Evolutionary conservation across 2,113 vertebrate genomes (phyloP), one percentile per base, ranked within the genome.

Genomic region (Campylorhamphus procurvoides): DNA sequence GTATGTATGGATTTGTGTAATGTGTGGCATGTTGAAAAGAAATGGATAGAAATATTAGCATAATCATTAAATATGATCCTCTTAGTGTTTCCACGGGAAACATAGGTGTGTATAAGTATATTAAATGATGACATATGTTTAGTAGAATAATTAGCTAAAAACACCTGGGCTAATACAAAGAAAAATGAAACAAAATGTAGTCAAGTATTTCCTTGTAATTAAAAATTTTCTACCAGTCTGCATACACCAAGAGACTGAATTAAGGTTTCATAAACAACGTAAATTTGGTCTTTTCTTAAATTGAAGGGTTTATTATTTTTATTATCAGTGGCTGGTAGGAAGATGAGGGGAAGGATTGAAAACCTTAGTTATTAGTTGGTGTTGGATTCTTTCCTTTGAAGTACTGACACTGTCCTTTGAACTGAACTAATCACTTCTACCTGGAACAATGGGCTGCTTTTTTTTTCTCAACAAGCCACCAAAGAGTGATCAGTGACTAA

Each of bases 1-100:
- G 82, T 98, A 98, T 98, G 97, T 98, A 97, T 97, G 96, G 97
- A 98, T 98, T 98, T 98, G 98, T 98, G 98, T 95, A 98, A 98
- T 96, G 98, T 97, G 97, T 98, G 97, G 96, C 98, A 96, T 96
- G 94, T 98, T 98, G 98, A 98, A 98, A 99, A 98, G 98, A 98
- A 98, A 98, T 96, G 95, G 92, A 95, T 95, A 97, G 97, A 95
- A 97, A 96, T 92, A 82, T 94, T 92, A 93, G 25, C 35, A 92
- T 86, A 95, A 94, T 96, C 93, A 86, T 87, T 92, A 42, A 84
- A 37, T 92, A n/a, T 50, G 68, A 89, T 89, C 79, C 83, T 94
- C 67, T 87, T 72, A 78, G 60, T 60, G 16, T 81, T 93, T 94
- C 64, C 35, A 37, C 52, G 89, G 52, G 83, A 95, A 96, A 53